Evolutionary conservation across 1,140 invertebrate species (phyloP).

Genomic region (Bombus fervidus): DNA sequence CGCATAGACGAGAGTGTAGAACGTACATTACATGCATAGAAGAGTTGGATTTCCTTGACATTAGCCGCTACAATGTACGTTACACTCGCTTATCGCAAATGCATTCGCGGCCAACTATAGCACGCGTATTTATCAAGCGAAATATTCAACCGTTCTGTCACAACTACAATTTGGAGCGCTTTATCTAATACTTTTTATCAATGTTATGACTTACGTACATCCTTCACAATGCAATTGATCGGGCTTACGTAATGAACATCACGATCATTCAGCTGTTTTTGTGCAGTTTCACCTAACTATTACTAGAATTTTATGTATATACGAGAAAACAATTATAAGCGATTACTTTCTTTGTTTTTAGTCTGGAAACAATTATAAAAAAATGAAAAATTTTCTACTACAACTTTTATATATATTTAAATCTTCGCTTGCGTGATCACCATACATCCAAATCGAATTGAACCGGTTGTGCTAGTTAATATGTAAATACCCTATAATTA

Average conservation of each 20-base stretch:
- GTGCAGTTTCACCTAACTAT: not conserved
- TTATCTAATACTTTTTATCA: not conserved
- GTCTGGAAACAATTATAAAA: no score
- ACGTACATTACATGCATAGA: not conserved
- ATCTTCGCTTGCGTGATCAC: not conserved
- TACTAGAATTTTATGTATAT: not conserved
- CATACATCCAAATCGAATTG: not conserved
- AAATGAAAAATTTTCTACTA: no score
- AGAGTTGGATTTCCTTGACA: conserved; percentile 70
- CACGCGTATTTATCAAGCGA: not conserved
- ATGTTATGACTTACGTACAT: no score
- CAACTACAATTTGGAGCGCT: not conserved
- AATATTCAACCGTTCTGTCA: not conserved
- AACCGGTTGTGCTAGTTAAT: not conserved
- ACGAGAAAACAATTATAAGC: not conserved
- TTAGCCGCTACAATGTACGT: conserved; percentile 67
- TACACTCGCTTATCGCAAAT: conserved; percentile 33
- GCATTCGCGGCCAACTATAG: not conserved
- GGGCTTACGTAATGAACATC: not conserved
- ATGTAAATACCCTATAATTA: not conserved
- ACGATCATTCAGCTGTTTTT: not conserved
- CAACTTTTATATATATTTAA: no score
- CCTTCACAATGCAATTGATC: not conserved
- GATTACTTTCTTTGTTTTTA: no score
- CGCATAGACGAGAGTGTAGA: not conserved